Evolutionary conservation across 2,797 vertebrate species (phyloP).

Genomic region (Numenius phaeopus): DNA sequence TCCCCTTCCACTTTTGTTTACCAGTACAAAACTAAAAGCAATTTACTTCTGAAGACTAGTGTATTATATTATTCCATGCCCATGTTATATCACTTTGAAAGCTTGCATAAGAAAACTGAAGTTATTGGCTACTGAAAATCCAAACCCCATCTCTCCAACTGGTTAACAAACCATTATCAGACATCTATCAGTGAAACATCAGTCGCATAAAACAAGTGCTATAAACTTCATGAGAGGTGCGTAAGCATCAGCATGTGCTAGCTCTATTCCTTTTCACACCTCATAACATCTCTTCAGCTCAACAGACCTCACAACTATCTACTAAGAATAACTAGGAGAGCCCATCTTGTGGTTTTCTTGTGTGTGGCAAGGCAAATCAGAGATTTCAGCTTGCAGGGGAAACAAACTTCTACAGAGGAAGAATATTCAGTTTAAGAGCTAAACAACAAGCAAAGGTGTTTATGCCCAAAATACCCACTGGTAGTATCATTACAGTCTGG

Average conservation of each 20-base stretch:
- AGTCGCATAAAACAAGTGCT: neutral
- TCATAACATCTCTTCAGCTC: neutral
- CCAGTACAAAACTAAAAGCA: neutral
- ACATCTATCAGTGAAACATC: neutral
- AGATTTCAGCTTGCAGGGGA: neutral
- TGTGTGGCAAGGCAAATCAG: neutral
- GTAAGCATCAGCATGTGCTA: neutral
- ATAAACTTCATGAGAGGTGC: neutral
- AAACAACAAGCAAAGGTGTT: neutral
- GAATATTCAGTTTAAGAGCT: neutral
- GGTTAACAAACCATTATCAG: neutral
- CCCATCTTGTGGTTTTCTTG: neutral
- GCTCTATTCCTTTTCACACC: neutral
- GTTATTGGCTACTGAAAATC: neutral
- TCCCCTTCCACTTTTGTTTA: neutral
- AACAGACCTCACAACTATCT: neutral
- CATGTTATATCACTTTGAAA: neutral
- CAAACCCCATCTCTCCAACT: neutral
- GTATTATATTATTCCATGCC: neutral
- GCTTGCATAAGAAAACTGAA: neutral
- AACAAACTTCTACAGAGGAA: neutral
- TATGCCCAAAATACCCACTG: neutral
- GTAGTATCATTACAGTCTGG: neutral
- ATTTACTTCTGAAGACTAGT: neutral
- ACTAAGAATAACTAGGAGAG: neutral